Base-by-base conservation (phyloP, 2,113 vertebrate genomes). In the Aythya baeri region DNA sequence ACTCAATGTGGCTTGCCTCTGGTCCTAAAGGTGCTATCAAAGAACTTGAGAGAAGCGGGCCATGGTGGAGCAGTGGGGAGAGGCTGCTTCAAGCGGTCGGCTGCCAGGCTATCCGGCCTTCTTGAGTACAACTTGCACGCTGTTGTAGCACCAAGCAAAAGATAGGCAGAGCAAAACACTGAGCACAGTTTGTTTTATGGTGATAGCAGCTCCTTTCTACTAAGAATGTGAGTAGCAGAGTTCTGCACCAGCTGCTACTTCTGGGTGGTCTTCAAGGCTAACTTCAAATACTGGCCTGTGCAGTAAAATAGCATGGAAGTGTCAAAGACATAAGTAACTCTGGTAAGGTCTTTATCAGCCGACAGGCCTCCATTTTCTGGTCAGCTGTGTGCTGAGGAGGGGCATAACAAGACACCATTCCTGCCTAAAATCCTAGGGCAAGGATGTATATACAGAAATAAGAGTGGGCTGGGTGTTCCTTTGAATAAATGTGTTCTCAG, bases 251-350 rank as follows among this genome's bases (percentile, higher is more conserved):
- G 95, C 85, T 96, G 94, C 85, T 76, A 29, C 77, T 96, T 85
- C 88, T 97, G 96, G 96, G 96, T 96, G 96, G 94, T 95, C 94
- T 59, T 86, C 89, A 85, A 89, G 90, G 82, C 91, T 81, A 81
- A 88, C 89, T 95, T 95, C 97, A 97, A 94, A 91, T 88, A 66
- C 67, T 4, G 7, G 36, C 43, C 86, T 50, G 71, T 65, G 83
- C 91, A 92, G 80, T 34, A 15, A 92, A 94, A 91, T 66, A 92
- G 83, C 92, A 38, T 89, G 71, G 71, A 96, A 82, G 92, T 96
- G 94, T 94, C 81, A 85, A 52, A 97, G 91, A 96, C 87, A 94
- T n/a, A 88, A 95, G 93, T 78, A 92, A 55, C 66, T 90, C 88
- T 81, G 88, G 49, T 61, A 66, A 96, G 86, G 80, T 46, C 86